phyloP scores from a whole-genome alignment of 2,888 invertebrate genomes.

The Tolmerus cingulatus region DNA sequence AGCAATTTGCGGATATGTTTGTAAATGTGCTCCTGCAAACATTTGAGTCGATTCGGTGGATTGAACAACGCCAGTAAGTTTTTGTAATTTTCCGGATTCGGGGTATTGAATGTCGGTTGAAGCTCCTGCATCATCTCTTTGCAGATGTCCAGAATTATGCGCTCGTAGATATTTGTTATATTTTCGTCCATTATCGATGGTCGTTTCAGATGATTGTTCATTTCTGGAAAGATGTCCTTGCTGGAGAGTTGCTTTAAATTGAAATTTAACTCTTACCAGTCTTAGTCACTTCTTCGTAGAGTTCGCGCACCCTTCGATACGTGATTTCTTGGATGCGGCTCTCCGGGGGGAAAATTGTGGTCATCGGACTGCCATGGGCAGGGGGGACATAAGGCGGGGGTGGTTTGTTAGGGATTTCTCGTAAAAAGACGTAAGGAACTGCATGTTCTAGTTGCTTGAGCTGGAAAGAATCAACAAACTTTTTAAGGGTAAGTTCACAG shows the following conservation, averaged over 20 bases:
- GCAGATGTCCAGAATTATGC: constrained; percentile 71
- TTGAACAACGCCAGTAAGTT: constrained; percentile 59
- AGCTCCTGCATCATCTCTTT: constrained; percentile 68
- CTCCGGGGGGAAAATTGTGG: constrained; percentile 59
- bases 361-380: constrained; percentile 60
- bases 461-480: constrained; percentile 58
- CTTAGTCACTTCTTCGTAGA: constrained; percentile 55
- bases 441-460: constrained; percentile 69
- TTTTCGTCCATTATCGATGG: constrained; percentile 56
- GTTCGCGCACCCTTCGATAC: constrained; percentile 56
- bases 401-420: constrained; percentile 78
- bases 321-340: constrained; percentile 58
- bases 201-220: constrained; percentile 51
- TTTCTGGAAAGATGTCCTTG: constrained; percentile 44
- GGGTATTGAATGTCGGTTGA: constrained; percentile 56
- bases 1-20: constrained; percentile 66
- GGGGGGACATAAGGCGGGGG: constrained; percentile 80
- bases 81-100: constrained; percentile 59
- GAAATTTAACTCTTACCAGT: constrained; percentile 53
- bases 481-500: neutral
- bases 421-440: constrained; percentile 64
- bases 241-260: neutral
- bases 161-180: constrained; percentile 66
- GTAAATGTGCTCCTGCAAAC: constrained; percentile 65
- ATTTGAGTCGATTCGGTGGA: constrained; percentile 64